Conservation (phyloP, 2,797 vertebrate genomes). For the Centropyge bicolor region DNA sequence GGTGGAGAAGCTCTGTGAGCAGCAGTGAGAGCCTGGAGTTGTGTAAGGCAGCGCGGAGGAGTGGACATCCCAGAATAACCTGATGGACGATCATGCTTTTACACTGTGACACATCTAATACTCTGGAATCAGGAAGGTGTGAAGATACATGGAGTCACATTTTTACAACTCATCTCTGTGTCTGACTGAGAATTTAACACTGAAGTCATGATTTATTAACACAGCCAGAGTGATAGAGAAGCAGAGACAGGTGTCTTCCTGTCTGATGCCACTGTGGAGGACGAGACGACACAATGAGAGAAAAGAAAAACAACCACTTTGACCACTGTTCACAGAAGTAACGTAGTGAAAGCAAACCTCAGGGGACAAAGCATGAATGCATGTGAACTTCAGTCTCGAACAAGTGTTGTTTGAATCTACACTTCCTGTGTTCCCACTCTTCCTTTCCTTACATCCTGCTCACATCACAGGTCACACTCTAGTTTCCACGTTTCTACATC, state of each 20-base stretch:
- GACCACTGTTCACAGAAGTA: background rate
- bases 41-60: conserved; percentile 55
- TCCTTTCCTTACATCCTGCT: background rate
- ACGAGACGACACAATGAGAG: background rate
- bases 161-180: background rate
- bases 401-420: background rate
- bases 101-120: background rate
- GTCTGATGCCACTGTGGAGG: background rate
- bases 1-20: conserved; percentile 21
- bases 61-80: conserved; percentile 46
- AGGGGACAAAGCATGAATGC: background rate
- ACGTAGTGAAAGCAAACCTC: background rate
- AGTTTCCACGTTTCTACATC: conserved; percentile 6
- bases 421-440: background rate
- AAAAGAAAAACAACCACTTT: background rate
- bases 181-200: background rate
- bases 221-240: background rate
- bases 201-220: background rate
- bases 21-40: conserved; percentile 29
- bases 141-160: background rate
- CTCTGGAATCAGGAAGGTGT: background rate
- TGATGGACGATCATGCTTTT: background rate
- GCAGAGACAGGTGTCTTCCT: background rate
- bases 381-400: too few species aligned
- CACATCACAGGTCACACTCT: conserved; percentile 16